A percentile compares a stretch with the other conserved stretches of the same genome.
These are phyloP conservation scores for Heteromyza rotundicornis DNA, from an alignment of 2,888 invertebrate genomes.

Conservation along the genomic window DNA sequence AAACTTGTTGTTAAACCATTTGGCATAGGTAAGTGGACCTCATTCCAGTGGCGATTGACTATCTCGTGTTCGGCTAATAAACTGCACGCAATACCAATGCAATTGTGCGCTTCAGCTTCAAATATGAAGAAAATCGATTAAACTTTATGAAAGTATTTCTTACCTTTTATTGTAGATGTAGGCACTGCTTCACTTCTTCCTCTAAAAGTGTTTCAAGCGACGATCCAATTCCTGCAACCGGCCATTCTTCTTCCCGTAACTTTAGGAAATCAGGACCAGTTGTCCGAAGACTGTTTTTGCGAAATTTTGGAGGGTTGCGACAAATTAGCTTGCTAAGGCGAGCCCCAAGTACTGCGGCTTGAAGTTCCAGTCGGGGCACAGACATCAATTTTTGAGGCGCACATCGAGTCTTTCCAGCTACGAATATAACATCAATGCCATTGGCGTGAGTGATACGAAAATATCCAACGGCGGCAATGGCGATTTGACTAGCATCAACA, in stretches of 20 bases:
- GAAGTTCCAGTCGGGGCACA: constrained; percentile 3
- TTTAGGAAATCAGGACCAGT: neutral
- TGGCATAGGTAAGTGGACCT: neutral
- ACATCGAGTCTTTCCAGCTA: constrained; percentile 13
- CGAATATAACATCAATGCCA: neutral
- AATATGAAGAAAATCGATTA: neutral
- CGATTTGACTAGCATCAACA: constrained; percentile 15
- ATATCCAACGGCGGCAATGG: constrained; percentile 5
- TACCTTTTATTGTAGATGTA: neutral
- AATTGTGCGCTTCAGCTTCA: neutral
- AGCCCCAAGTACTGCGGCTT: constrained; percentile 10
- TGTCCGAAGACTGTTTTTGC: neutral
- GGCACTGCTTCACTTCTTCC: neutral
- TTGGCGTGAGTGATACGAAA: constrained; percentile 3
- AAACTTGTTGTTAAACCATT: constrained; percentile 8
- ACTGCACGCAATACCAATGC: neutral
- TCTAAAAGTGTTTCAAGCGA: neutral
- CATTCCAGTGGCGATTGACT: neutral
- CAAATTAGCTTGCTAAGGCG: constrained; percentile 1
- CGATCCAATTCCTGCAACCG: neutral
- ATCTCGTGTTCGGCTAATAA: neutral
- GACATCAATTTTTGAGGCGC: constrained; percentile 10
- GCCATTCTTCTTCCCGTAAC: neutral
- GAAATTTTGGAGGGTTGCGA: neutral
- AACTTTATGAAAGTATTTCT: neutral